A percentile compares a stretch with the other conserved stretches of the same genome.
These are phyloP conservation scores for Otolemur garnettii DNA, from an alignment of 2,113 vertebrate genomes.

Conservation along the genomic window DNA sequence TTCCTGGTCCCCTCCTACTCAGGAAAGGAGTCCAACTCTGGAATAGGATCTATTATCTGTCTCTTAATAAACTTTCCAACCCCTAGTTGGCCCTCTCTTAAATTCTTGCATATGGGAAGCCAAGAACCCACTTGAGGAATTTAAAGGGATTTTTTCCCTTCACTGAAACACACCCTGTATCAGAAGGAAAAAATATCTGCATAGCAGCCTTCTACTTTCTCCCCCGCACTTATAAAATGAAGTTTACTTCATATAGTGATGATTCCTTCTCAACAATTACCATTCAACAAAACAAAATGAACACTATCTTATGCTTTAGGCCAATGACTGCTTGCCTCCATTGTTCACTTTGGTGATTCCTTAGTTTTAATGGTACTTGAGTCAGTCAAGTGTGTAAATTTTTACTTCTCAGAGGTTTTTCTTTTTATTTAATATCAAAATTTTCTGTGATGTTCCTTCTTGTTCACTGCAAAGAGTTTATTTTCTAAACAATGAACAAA, in stretches of 20 bases:
- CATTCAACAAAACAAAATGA: conserved; percentile 46
- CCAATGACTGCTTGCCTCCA: not conserved
- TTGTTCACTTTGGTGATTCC: not conserved
- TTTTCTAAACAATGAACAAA: conserved; percentile 37
- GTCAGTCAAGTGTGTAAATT: not conserved
- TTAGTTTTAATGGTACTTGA: conserved; percentile 10
- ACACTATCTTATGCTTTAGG: not conserved
- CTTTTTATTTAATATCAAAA: not conserved
- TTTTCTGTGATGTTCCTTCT: not conserved
- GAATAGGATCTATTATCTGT: too few relatives aligned
- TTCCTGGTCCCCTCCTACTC: too few relatives aligned
- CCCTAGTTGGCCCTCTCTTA: too few relatives aligned
- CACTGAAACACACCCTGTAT: too few relatives aligned
- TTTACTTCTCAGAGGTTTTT: conserved; percentile 38
- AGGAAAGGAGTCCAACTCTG: too few relatives aligned
- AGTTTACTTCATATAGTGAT: not conserved
- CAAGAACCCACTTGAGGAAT: too few relatives aligned
- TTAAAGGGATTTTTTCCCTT: too few relatives aligned
- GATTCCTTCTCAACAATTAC: not conserved
- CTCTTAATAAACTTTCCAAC: too few relatives aligned
- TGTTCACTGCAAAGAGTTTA: not conserved
- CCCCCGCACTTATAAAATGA: not conserved
- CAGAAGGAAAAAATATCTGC: not conserved
- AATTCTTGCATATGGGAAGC: too few relatives aligned
- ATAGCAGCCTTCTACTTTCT: not conserved